Evolutionary conservation across 2,797 vertebrate species (phyloP).

Genomic region (Ataeniobius toweri): DNA sequence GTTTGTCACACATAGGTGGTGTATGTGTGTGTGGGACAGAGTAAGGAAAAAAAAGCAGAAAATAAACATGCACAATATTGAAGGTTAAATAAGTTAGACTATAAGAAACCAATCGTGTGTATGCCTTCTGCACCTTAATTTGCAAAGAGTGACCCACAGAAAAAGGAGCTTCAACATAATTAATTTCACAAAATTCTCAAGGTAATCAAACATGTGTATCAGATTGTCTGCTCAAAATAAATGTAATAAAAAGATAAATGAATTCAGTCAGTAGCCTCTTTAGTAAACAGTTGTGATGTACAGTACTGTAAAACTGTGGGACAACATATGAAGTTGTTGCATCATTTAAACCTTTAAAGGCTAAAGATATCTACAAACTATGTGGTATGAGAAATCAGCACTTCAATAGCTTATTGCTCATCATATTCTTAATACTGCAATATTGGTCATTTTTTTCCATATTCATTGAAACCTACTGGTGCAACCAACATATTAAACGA

Average conservation of each 20-base stretch:
- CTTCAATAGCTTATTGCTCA: background rate
- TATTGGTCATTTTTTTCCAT: background rate
- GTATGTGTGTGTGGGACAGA: constrained; percentile 12
- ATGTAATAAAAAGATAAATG: background rate
- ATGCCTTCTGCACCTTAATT: constrained; percentile 2
- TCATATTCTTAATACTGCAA: background rate
- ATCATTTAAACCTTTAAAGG: background rate
- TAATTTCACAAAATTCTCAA: background rate
- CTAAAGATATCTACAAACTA: background rate
- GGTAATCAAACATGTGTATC: background rate
- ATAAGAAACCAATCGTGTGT: background rate
- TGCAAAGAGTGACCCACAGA: background rate
- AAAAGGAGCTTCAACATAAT: background rate
- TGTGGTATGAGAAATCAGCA: background rate
- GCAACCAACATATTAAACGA: too few relatives aligned
- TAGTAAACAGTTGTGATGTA: background rate
- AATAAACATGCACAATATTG: background rate
- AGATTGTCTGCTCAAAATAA: background rate
- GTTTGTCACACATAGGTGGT: constrained; percentile 8
- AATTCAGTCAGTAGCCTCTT: background rate
- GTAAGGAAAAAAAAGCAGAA: background rate
- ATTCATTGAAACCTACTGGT: too few relatives aligned
- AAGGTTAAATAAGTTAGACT: background rate
- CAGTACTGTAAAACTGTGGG: background rate
- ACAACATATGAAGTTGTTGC: background rate